Evolutionary conservation across 2,113 vertebrate species (phyloP).

Genomic region (Labeo catla): DNA sequence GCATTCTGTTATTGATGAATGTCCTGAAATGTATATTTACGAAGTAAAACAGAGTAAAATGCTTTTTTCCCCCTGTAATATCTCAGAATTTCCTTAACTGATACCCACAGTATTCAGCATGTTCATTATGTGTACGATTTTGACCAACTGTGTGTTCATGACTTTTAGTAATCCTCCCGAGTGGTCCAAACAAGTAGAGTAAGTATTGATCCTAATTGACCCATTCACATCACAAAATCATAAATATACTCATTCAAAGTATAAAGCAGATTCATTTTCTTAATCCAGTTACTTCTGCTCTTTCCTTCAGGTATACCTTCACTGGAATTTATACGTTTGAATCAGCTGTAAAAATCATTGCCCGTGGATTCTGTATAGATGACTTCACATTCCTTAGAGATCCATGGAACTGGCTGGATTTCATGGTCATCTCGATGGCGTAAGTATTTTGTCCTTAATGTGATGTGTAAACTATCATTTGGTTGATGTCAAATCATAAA

Average conservation of each 20-base stretch:
- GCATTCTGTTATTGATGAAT: neutral
- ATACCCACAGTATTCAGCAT: slow-evolving; percentile 86
- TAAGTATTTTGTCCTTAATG: slow-evolving; percentile 71
- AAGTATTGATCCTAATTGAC: slow-evolving; percentile 66
- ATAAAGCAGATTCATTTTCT: neutral
- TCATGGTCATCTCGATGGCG: slow-evolving; percentile 93
- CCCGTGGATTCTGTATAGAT: slow-evolving; percentile 90
- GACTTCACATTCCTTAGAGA: slow-evolving; percentile 88
- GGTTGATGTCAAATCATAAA: neutral
- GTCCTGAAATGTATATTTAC: neutral
- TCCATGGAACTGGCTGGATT: slow-evolving; percentile 91
- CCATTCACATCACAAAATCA: neutral
- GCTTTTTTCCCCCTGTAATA: neutral
- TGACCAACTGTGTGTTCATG: slow-evolving; percentile 95
- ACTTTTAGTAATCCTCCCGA: slow-evolving; percentile 91
- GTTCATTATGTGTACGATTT: slow-evolving; percentile 93
- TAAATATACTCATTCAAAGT: neutral
- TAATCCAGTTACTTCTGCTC: slow-evolving; percentile 1
- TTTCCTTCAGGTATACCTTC: slow-evolving; percentile 83
- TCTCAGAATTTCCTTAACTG: slow-evolving; percentile 60
- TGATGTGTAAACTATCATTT: neutral
- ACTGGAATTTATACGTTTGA: slow-evolving; percentile 91
- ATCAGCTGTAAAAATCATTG: slow-evolving; percentile 88
- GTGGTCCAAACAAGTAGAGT: slow-evolving; percentile 93
- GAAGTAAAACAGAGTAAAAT: too few species aligned